Evolutionary conservation across 1,140 invertebrate genomes (phyloP).

Genomic region (Aphaenogaster floridana): DNA sequence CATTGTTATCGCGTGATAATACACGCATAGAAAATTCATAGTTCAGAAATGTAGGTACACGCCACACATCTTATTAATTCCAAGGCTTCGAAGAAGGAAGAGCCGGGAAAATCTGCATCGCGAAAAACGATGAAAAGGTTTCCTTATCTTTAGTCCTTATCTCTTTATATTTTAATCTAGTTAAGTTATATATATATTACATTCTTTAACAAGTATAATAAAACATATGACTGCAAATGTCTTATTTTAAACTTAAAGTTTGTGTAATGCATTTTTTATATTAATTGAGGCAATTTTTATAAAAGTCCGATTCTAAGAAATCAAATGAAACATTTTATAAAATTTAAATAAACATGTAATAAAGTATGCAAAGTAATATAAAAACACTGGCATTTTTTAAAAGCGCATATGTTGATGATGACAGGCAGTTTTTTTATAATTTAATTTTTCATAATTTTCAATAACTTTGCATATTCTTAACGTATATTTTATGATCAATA

Average conservation of each 20-base stretch:
- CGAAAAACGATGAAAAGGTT: not conserved
- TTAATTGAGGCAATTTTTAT: not conserved
- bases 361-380: not conserved
- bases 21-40: constrained; percentile 5
- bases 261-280: not conserved
- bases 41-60: constrained; percentile 21
- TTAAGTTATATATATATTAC: not conserved
- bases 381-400: not conserved
- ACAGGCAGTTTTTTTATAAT: not conserved
- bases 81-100: constrained; percentile 13
- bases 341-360: not conserved
- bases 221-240: not conserved
- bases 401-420: not conserved
- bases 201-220: not conserved
- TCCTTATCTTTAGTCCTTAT: not conserved
- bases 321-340: not conserved
- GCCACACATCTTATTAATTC: not conserved
- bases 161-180: not conserved
- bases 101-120: not conserved
- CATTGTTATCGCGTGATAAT: constrained; percentile 30
- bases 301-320: not conserved
- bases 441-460: constrained; percentile 11
- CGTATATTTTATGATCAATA: not conserved
- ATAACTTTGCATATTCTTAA: not conserved
- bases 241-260: not conserved